phyloP scores from a whole-genome alignment of 2,113 vertebrate species.

The Pedionomus torquatus region DNA sequence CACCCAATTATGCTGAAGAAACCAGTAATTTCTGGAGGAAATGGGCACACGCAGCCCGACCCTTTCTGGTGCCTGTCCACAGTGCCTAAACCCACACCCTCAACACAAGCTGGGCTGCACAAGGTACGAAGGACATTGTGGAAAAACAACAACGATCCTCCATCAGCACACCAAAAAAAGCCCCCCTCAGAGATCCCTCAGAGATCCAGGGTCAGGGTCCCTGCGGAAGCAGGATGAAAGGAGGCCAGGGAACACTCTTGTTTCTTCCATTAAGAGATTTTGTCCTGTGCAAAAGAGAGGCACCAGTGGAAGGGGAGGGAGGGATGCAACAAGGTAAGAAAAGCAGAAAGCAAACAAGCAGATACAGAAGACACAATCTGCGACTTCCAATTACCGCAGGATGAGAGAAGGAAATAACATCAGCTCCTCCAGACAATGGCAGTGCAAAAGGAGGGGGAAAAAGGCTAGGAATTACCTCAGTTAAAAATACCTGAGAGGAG shows the following conservation, averaged over 20 bases:
- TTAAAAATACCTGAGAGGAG: background rate
- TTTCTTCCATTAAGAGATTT: background rate
- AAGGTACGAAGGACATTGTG: fast-evolving
- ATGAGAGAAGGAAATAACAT: background rate
- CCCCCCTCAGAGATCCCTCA: background rate
- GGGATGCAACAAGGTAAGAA: background rate
- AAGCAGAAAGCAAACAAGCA: background rate
- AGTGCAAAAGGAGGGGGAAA: background rate
- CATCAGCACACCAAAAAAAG: background rate
- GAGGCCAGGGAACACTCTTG: background rate
- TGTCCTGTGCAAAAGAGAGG: background rate
- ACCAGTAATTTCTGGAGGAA: background rate
- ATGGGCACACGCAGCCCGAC: background rate
- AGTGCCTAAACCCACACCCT: background rate
- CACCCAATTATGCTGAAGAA: background rate
- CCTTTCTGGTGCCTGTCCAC: background rate
- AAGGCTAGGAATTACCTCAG: background rate
- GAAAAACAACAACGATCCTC: background rate
- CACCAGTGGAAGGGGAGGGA: background rate
- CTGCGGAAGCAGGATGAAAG: background rate
- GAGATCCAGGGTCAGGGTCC: background rate
- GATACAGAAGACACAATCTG: background rate
- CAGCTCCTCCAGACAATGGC: background rate
- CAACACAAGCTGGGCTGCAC: background rate
- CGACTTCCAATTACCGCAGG: background rate